Base-by-base conservation (phyloP, 2,113 vertebrate genomes). In the Pedetes capensis region DNA sequence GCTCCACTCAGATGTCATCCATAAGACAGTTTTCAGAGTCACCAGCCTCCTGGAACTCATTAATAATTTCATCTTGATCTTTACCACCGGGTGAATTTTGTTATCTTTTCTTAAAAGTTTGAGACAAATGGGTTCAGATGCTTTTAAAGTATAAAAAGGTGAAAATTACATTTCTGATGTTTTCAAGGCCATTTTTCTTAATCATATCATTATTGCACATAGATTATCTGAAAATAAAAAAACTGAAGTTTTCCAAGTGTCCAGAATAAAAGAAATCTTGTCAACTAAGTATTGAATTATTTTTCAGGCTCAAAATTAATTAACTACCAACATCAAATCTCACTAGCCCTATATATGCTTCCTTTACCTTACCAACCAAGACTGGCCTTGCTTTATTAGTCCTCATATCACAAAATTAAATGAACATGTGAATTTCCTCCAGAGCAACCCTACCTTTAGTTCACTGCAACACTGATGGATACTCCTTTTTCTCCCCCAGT, bases 141-240 rank as follows among this genome's bases (percentile, higher is more conserved):
- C 42, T 87, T 96, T 91, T 74, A 51, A 93, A 94, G 86, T 47
- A 61, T 23, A 80, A 81, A 47, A 96, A 55, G 47, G 44, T 85
- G 47, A 76, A 94, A 89, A 76, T 79, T 49, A 61, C 13, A 87
- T 69, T 90, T 92, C 23, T 80, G n/a, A 91, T 83, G 16, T 42
- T 84, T 94, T 92, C 66, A 66, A 57, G 74, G 44, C 17, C 27
- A 47, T 68, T 88, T 89, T 92, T 81, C 34, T 75, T 93, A 39
- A 64, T 94, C 53, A 39, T 47, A 64, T 91, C 64, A 72, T 55
- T 61, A 76, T 14, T 59, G 34, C 23, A 87, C 23, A 74, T 8
- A 90, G 42, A 87, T 22, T 10, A 34, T n/a, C n/a, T n/a, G n/a
- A n/a, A n/a, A n/a, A 4, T 83, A 42, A 66, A 84, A 55, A 74